Evolutionary conservation across 2,113 vertebrate species (phyloP).

Genomic region (Equus przewalskii): DNA sequence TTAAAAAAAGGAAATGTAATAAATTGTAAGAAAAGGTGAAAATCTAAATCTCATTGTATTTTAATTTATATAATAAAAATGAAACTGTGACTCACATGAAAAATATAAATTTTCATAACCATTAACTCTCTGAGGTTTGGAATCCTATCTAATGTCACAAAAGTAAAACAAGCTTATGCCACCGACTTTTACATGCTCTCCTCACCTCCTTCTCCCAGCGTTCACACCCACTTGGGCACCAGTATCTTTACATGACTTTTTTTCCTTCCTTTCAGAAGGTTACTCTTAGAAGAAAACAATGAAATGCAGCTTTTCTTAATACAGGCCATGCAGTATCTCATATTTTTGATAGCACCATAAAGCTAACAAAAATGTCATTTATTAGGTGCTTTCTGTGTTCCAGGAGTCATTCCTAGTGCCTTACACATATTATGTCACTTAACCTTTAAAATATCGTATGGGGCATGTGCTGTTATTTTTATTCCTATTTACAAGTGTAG

Average conservation of each 20-base stretch:
- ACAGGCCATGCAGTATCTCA: neutral
- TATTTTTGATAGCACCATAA: neutral
- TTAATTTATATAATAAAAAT: neutral
- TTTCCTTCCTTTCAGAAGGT: neutral
- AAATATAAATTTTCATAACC: neutral
- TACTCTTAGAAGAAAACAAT: neutral
- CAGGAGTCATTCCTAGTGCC: neutral
- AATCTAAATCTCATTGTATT: neutral
- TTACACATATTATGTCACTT: neutral
- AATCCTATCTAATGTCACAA: neutral
- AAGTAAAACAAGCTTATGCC: neutral
- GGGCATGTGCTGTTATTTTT: neutral
- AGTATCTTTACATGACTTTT: neutral
- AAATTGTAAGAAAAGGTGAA: slow-evolving; percentile 15
- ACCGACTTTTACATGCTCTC: neutral
- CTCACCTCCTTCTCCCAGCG: neutral
- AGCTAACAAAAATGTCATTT: neutral
- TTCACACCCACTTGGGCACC: neutral
- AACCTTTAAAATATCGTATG: neutral
- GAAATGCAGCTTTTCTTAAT: neutral
- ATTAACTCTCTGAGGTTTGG: neutral
- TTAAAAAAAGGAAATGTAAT: slow-evolving; percentile 29
- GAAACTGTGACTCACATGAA: neutral
- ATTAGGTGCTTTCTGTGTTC: neutral
- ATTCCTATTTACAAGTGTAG: neutral